Evolutionary conservation across 2,888 invertebrate genomes (phyloP).

Genomic region (Eupsilia transversa): DNA sequence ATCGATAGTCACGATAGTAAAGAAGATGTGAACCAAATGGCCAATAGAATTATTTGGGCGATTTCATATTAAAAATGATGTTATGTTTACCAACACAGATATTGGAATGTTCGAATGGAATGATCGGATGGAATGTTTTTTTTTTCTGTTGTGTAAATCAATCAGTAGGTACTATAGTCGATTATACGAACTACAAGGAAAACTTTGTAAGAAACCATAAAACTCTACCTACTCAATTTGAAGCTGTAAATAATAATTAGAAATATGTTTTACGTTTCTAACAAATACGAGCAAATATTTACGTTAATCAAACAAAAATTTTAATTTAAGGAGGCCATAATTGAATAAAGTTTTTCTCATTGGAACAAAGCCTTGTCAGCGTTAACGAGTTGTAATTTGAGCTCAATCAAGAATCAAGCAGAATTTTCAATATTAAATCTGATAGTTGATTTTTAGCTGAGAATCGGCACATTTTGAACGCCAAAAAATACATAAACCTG

Average conservation of each 20-base stretch:
- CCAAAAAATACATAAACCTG: background rate
- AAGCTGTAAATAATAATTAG: background rate
- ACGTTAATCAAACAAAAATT: constrained; percentile 2
- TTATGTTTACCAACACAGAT: background rate
- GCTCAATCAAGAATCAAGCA: constrained; percentile 33
- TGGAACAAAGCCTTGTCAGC: constrained; percentile 24
- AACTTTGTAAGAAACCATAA: background rate
- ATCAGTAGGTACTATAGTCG: background rate
- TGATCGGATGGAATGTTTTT: background rate
- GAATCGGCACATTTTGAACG: constrained; percentile 5
- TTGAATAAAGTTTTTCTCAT: constrained; percentile 13
- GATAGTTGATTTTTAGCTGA: constrained; percentile 3
- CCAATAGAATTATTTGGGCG: background rate
- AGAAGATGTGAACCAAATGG: background rate
- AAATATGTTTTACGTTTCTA: background rate
- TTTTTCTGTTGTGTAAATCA: background rate
- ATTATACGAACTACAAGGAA: background rate
- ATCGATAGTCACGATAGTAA: background rate
- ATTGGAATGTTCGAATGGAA: background rate
- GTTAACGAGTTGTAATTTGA: constrained; percentile 43
- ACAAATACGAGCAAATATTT: constrained; percentile 4
- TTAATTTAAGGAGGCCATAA: background rate
- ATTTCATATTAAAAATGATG: no score
- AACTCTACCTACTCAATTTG: background rate
- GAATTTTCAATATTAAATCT: constrained; percentile 7